phyloP scores from a whole-genome alignment of 2,888 invertebrate species.

The Sabatieria punctata region DNA sequence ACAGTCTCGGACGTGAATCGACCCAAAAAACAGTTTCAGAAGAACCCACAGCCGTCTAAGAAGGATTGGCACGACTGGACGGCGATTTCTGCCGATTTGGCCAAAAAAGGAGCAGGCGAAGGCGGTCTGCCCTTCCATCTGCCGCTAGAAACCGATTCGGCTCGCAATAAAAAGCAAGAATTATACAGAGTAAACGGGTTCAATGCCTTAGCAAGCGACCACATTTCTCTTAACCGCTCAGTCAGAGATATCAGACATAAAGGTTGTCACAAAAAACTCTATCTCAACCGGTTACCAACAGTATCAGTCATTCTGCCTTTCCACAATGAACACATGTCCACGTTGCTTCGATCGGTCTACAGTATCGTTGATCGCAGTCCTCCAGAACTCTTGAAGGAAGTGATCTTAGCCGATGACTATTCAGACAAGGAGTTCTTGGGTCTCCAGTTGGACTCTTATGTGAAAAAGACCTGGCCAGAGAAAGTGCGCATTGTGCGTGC shows the following conservation, averaged over 20 bases:
- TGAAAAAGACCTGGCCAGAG: conserved; percentile 40
- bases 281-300: conserved; percentile 51
- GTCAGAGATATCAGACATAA: conserved; percentile 37
- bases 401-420: conserved; percentile 60
- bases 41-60: no score
- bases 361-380: conserved; percentile 71
- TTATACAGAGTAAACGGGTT: conserved; percentile 58
- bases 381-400: conserved; percentile 54
- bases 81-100: conserved; percentile 46
- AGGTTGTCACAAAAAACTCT: conserved; percentile 49
- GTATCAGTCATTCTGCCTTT: conserved; percentile 82
- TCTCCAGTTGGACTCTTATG: conserved; percentile 54
- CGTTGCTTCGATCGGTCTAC: conserved; percentile 54
- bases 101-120: conserved; percentile 42
- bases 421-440: conserved; percentile 39
- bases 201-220: conserved; percentile 70
- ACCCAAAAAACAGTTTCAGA: no score
- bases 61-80: conserved; percentile 63
- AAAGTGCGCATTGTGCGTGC: conserved; percentile 55
- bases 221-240: conserved; percentile 64
- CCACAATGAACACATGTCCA: conserved; percentile 73
- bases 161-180: conserved; percentile 42
- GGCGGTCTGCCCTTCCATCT: conserved; percentile 4
- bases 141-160: neutral
- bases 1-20: no score